Base-by-base conservation (phyloP, 2,797 vertebrate species). In the Brachyrhaphis roseni region DNA sequence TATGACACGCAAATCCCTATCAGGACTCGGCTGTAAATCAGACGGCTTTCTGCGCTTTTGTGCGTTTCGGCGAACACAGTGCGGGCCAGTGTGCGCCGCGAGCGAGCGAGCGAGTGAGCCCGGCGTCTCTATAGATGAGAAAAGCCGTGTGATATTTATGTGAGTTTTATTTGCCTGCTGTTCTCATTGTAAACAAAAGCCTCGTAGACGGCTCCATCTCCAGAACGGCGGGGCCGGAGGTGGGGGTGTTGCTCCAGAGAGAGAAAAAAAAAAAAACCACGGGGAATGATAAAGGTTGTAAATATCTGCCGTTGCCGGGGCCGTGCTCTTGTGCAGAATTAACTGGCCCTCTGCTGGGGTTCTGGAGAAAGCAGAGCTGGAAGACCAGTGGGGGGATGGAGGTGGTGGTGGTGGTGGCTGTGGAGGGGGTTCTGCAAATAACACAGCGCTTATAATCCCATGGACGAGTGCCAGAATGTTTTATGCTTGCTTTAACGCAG, bases 401-500 rank as follows among this genome's bases (percentile, higher is more conserved):
- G n/a, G 28, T 55, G 53, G 76, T 8, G 45, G 43, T 12, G 43
- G 43, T 41, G 80, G 81, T 31, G 59, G 76, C 55, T 80, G 75
- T 64, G 64, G 77, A 78, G 84, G 86, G 59, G 73, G 77, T 81
- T 94, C 79, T 81, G 91, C 94, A 94, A 95, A 94, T 94, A 95
- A 94, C 93, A 93, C 87, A 79, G 89, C 78, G 84, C 89, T 93
- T 93, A 94, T 95, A 95, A 96, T 95, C 95, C 93, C 86, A 82
- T 96, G 95, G 95, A 94, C 74, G 80, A 91, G 93, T 92, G 95
- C 96, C 96, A 96, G 94, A 88, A 95, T 94, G 93, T 95, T 96
- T 96, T 95, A 94, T 96, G 95, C 95, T 95, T 94, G 95, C 95
- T 95, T 96, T 95, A 96, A 95, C 93, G 92, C 94, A 95, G 95